Evolutionary conservation across 2,113 vertebrate genomes (phyloP).

Genomic region (Ondatra zibethicus): DNA sequence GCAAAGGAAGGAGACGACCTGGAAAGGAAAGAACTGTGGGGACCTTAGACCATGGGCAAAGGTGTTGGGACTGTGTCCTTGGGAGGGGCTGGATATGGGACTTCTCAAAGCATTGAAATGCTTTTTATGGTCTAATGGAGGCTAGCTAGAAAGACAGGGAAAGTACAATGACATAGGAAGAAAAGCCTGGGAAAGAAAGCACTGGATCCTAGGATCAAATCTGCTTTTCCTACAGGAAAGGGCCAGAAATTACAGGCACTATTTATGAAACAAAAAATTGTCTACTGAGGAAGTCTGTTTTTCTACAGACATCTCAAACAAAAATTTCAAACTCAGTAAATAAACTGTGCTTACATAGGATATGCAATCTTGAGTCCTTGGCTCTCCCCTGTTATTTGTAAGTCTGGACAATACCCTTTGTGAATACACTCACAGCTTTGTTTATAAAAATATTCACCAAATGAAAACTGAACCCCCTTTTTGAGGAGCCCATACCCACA

Average conservation of each 20-base stretch:
- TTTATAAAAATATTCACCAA: not conserved
- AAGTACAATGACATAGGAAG: not conserved
- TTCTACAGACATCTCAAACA: not conserved
- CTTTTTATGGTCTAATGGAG: not conserved
- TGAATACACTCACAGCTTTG: not conserved
- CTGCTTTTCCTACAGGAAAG: not conserved
- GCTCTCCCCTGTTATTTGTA: not conserved
- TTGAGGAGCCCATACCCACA: not conserved
- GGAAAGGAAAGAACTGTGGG: not conserved
- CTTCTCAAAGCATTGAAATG: not conserved
- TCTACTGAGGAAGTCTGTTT: not conserved
- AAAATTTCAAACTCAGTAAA: not conserved
- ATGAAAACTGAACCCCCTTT: not conserved
- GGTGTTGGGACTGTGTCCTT: not conserved
- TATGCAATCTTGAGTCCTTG: not conserved
- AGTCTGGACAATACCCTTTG: not conserved
- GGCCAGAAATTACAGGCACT: not conserved
- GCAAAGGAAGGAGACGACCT: not conserved
- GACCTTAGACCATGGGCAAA: not conserved
- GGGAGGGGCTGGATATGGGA: not conserved
- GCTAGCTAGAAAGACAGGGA: not conserved
- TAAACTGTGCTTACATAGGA: not conserved
- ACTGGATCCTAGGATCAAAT: not conserved
- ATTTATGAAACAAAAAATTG: not conserved
- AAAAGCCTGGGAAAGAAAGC: not conserved